Conservation (phyloP, 2,113 vertebrate species). For the Podarcis cretensis region DNA sequence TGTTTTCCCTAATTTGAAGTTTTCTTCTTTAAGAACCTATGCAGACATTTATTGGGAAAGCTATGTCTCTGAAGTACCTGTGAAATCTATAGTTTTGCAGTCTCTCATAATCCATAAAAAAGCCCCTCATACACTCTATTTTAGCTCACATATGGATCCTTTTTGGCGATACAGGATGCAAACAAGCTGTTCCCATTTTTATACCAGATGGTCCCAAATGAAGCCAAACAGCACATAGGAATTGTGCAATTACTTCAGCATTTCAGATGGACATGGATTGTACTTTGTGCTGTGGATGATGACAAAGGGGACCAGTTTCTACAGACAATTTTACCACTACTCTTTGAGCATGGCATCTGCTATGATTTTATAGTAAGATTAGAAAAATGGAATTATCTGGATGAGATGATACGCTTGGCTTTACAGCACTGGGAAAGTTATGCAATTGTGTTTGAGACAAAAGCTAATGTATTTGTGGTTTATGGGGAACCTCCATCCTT, state of each 20-base stretch:
- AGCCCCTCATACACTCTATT: neutral
- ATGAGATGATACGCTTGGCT: neutral
- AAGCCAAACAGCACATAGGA: neutral
- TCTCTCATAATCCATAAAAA: too few relatives aligned
- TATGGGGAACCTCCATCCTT: too few relatives aligned
- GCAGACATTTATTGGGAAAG: too few relatives aligned
- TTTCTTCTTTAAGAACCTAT: too few relatives aligned
- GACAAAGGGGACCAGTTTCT: neutral
- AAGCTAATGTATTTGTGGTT: neutral
- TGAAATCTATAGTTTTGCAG: too few relatives aligned
- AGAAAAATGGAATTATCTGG: neutral
- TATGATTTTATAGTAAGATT: neutral
- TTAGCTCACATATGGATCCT: conserved; percentile 24
- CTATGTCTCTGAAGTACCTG: too few relatives aligned
- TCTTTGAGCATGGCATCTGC: neutral
- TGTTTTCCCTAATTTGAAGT: too few relatives aligned
- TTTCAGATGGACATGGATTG: conserved; percentile 35
- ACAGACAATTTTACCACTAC: neutral
- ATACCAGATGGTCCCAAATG: neutral
- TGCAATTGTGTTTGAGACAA: neutral
- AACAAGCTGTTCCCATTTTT: conserved; percentile 16
- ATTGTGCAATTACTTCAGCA: conserved; percentile 1
- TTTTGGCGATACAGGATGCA: neutral
- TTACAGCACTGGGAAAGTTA: neutral
- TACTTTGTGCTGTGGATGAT: neutral